Conservation (phyloP, 2,113 vertebrate species). For the Apodemus sylvaticus region DNA sequence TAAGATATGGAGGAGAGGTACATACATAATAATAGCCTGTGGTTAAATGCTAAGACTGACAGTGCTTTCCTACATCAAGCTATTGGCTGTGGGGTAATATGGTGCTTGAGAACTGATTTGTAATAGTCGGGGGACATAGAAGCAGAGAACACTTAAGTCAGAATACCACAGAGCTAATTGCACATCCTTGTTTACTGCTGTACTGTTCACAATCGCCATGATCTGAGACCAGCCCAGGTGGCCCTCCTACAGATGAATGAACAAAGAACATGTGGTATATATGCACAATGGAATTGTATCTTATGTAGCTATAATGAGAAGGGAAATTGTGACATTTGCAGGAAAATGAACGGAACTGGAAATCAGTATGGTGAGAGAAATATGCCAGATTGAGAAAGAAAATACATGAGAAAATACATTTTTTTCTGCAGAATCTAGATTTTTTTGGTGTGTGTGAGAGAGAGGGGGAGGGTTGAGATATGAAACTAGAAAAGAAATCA, state of each 20-base stretch:
- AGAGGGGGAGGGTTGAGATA: not conserved
- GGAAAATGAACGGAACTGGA: not conserved
- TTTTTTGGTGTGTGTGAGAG: not conserved
- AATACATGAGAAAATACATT: too few species aligned
- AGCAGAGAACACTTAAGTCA: not conserved
- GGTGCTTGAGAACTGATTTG: slow-evolving; percentile 26
- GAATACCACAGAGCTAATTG: not conserved
- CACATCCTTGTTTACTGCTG: not conserved
- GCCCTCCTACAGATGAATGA: not conserved
- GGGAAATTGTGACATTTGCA: not conserved
- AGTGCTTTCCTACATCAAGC: not conserved
- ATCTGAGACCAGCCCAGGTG: not conserved
- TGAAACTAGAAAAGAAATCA: not conserved
- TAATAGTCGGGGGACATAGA: not conserved
- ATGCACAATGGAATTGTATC: not conserved
- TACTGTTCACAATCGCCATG: not conserved
- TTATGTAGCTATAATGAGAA: not conserved
- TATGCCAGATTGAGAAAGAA: not conserved
- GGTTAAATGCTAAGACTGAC: slow-evolving; percentile 17
- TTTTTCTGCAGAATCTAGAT: not conserved
- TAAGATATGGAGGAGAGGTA: not conserved
- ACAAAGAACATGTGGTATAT: not conserved
- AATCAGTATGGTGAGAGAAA: not conserved
- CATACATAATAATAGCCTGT: not conserved
- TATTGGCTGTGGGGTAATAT: not conserved